These are phyloP conservation scores for Crematogaster levior DNA, from an alignment of 2,888 invertebrate genomes.

Conservation along the genomic window DNA sequence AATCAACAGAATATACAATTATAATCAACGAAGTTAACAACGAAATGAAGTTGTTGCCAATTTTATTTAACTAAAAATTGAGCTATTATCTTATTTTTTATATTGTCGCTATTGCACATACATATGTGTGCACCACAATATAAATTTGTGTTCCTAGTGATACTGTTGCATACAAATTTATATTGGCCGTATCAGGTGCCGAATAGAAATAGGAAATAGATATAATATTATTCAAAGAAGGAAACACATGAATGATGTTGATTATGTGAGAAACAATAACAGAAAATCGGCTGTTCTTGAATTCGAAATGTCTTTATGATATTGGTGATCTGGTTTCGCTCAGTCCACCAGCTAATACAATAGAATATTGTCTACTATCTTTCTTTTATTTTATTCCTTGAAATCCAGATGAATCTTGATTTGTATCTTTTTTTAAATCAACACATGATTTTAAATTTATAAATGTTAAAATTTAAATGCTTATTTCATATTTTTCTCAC, in stretches of 20 bases:
- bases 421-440: background rate
- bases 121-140: background rate
- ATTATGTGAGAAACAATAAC: conserved; percentile 16
- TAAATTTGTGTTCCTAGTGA: background rate
- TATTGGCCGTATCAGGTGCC: background rate
- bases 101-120: background rate
- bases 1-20: background rate
- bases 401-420: background rate
- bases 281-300: conserved; percentile 16
- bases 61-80: background rate
- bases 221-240: conserved; percentile 10
- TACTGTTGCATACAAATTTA: conserved; percentile 1
- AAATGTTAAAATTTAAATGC: too few relatives aligned
- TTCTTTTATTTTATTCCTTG: background rate
- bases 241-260: background rate
- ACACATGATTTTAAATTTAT: too few relatives aligned
- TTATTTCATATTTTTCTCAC: too few relatives aligned
- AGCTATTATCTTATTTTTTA: conserved; percentile 11
- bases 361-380: conserved; percentile 62
- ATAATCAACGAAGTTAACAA: background rate
- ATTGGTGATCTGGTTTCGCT: conserved; percentile 56
- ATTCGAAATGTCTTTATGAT: conserved; percentile 26
- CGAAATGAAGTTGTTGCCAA: background rate
- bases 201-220: background rate
- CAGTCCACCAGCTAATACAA: conserved; percentile 61